phyloP scores from a whole-genome alignment of 2,113 vertebrate species.

The Gadus macrocephalus region DNA sequence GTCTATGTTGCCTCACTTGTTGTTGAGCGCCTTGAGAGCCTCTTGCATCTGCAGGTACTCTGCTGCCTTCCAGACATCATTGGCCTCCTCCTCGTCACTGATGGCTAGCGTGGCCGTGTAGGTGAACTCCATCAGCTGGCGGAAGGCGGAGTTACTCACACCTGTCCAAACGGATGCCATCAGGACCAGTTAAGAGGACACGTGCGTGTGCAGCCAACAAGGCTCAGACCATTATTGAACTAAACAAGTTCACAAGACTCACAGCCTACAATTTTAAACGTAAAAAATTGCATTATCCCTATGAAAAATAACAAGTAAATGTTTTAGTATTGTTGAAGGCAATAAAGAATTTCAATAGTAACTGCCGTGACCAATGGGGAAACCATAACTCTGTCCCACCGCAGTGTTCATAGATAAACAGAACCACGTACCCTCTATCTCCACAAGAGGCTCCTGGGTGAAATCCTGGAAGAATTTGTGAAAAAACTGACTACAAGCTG shows the following conservation, averaged over 20 bases:
- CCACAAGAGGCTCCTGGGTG: conserved; percentile 93
- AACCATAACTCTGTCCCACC: too few relatives aligned
- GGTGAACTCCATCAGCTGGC: conserved; percentile 95
- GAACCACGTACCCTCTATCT: conserved; percentile 87
- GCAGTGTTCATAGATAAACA: too few relatives aligned
- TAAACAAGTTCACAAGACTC: too few relatives aligned
- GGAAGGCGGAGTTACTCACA: conserved; percentile 94
- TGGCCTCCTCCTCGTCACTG: conserved; percentile 86
- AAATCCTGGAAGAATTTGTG: conserved; percentile 97
- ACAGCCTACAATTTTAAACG: too few relatives aligned
- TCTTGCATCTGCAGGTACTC: conserved; percentile 98
- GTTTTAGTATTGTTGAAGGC: too few relatives aligned
- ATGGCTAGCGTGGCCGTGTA: conserved; percentile 92
- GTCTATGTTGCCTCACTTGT: conserved; percentile 57
- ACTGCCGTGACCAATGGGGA: too few relatives aligned
- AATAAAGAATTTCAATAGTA: too few relatives aligned
- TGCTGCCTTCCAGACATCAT: conserved; percentile 95
- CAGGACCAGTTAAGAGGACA: too few relatives aligned
- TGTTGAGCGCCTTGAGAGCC: conserved; percentile 93
- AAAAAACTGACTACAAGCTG: conserved; percentile 98
- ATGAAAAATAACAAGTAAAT: too few relatives aligned
- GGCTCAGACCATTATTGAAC: too few relatives aligned
- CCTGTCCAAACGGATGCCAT: conserved; percentile 65
- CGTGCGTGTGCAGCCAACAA: not conserved
- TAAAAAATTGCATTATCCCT: too few relatives aligned